These are phyloP conservation scores for Microctenopoma lineatum DNA, from an alignment of 2,797 vertebrate genomes.

Conservation along the genomic window DNA sequence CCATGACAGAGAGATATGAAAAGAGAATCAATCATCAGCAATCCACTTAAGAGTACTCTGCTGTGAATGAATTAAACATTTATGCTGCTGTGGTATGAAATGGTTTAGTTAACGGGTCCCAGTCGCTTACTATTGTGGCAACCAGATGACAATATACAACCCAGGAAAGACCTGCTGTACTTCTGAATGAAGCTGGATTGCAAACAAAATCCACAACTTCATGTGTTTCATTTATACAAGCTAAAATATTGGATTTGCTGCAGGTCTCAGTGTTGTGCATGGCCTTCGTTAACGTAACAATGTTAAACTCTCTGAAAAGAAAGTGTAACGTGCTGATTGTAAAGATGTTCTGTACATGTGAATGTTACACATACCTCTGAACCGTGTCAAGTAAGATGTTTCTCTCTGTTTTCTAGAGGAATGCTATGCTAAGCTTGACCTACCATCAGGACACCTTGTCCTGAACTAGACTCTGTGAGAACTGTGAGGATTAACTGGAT, in stretches of 20 bases:
- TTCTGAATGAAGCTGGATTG: too few relatives aligned
- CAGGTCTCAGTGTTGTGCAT: too few relatives aligned
- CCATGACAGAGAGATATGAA: not conserved
- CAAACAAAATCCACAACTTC: too few relatives aligned
- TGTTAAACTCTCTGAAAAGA: not conserved
- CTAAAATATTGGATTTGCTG: too few relatives aligned
- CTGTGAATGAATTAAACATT: constrained; percentile 2
- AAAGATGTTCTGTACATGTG: not conserved
- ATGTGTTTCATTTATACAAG: too few relatives aligned
- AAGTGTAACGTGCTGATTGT: not conserved
- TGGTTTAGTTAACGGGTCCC: constrained; percentile 19
- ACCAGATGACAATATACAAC: too few relatives aligned
- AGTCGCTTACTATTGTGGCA: too few relatives aligned
- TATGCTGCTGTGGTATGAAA: constrained; percentile 32
- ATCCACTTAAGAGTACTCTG: not conserved
- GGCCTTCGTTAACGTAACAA: not conserved
- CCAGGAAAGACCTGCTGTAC: not conserved
- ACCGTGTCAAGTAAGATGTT: not conserved
- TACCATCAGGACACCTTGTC: constrained; percentile 51
- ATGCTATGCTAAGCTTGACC: not conserved
- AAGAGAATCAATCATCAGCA: constrained; percentile 13
- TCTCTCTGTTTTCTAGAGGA: not conserved
- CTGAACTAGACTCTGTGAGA: constrained; percentile 57
- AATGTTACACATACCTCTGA: not conserved
- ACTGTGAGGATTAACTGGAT: constrained; percentile 69